Base-by-base conservation (phyloP, 1,140 invertebrate genomes). In the Euglossa dilemma region DNA sequence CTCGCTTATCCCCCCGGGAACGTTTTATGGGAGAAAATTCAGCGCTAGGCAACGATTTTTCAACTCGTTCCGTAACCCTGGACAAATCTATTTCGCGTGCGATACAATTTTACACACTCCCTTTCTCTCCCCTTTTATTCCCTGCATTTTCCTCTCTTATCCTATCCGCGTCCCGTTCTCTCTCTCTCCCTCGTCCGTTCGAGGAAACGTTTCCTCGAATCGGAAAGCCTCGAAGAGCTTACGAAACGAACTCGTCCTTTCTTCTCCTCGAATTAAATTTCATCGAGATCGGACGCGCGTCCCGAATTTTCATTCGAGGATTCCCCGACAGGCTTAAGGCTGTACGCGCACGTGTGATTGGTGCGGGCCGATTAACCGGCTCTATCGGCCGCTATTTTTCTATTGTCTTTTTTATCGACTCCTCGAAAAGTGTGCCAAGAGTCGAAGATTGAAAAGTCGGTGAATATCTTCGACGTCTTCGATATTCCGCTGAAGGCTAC, bases 21-120 rank as follows among this genome's bases (percentile, higher is more conserved):
- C 85, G 52, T 86, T 89, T 89, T 89, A 89, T 83, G 85, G 76
- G 50, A 86, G 78, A 85, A 89, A 89, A 89, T 89, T 89, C 85
- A 89, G 67, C 43, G 43, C 79, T 78, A n/a, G 71, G 63, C 66
- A 73, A 86, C 88, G 85, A 89, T 89, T 89, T 87, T 83, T 89
- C 82, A 83, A 84, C 81, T 89, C 85, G 79, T 89, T 89, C 72
- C 72, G 67, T 83, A 85, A 89, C 83, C 88, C 23, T 63, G 85
- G 84, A 88, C 87, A 89, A 89, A 89, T 89, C 83, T 89, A 87
- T 89, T 76, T 85, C 85, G 76, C 79, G 57, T 87, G 78, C 83
- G 85, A 79, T 81, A 67, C 86, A 66, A 83, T 81, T 76, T 87
- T 80, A 84, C 78, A 73, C 64, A 9, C 82, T 67, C 70, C 56